Base-by-base conservation (phyloP, 1,140 invertebrate species). In the Drosophila elegans region DNA sequence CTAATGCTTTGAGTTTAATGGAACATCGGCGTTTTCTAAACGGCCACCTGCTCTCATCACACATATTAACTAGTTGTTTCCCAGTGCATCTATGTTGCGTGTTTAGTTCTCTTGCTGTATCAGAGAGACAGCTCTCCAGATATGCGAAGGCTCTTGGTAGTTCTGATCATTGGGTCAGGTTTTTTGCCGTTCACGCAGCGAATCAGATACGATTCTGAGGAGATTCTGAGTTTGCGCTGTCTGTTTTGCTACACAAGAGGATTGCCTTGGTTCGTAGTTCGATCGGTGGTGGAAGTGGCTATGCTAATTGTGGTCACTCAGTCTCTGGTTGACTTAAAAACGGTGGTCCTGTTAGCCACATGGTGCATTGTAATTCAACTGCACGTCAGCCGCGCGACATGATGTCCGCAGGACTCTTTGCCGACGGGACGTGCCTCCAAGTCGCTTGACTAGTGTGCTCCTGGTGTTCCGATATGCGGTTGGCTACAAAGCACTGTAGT, bases 31-130 rank as follows among this genome's bases (percentile, higher is more conserved):
- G 3, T 38, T 34, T 36, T 21, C 34, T 4, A 52, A 4, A 6
- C 34, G 32, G n/a, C 49, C 49, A 38, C 49, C 34, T 12, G 38
- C 49, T 52, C 49, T 52, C 32, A 52, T 38, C 49, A 38, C 49
- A 52, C 49, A 52, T 36, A 36, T 13, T 39, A 27, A 13, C 5
- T 45, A 13, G 27, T 27, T 27, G 2, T 27, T 2, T 4, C 27
- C 4, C 2, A 2, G 27, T 27, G 27, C 27, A 3, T 2, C 27
- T 4, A 27, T 27, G 2, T 27, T 4, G 27, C 2, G 2, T 27
- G 2, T 27, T 2, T 27, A 27, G 27, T 27, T 4, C 27, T 27
- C 27, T 27, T 27, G 2, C 27, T 27, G 27, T 27, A 27, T 27
- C 27, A 27, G 4, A 27, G 27, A 3, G 27, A 27, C 27, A 3